Percentiles rank a stretch among this genome's conserved stretches.
These are phyloP conservation scores for Athalia cordata DNA, from an alignment of 2,888 invertebrate genomes.

Conservation along the genomic window DNA sequence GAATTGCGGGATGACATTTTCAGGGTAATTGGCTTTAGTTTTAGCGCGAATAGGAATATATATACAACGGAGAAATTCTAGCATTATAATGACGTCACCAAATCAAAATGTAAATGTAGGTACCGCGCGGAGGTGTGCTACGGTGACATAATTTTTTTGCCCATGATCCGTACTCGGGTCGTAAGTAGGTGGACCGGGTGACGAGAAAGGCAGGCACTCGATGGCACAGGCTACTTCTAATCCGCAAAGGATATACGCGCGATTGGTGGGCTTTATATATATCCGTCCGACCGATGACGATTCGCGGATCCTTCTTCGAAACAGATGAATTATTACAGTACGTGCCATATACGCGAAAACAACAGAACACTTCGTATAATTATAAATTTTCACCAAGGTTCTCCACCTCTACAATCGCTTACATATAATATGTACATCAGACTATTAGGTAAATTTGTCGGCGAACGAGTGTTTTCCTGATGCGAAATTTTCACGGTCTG, in stretches of 20 bases:
- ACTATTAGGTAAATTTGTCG: too few relatives aligned
- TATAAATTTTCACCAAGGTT: too few relatives aligned
- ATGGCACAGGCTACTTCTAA: slow-evolving; percentile 30
- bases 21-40: neutral
- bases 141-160: slow-evolving; percentile 49
- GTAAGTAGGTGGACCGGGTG: slow-evolving; percentile 63
- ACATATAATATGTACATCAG: too few relatives aligned
- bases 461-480: too few relatives aligned
- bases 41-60: neutral
- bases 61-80: slow-evolving; percentile 10
- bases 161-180: slow-evolving; percentile 37
- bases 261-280: neutral
- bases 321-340: neutral
- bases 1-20: neutral
- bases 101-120: slow-evolving; percentile 36
- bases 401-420: too few relatives aligned
- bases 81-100: slow-evolving; percentile 28
- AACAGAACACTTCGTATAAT: too few relatives aligned
- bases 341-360: too few relatives aligned
- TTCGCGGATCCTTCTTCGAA: slow-evolving; percentile 6
- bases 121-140: slow-evolving; percentile 28
- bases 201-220: slow-evolving; percentile 54
- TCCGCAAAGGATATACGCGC: slow-evolving; percentile 41
- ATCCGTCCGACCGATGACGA: slow-evolving; percentile 7
- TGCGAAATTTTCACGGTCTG: too few relatives aligned